Base-by-base conservation (phyloP, 2,888 invertebrate genomes). In the Xestia sexstrigata region DNA sequence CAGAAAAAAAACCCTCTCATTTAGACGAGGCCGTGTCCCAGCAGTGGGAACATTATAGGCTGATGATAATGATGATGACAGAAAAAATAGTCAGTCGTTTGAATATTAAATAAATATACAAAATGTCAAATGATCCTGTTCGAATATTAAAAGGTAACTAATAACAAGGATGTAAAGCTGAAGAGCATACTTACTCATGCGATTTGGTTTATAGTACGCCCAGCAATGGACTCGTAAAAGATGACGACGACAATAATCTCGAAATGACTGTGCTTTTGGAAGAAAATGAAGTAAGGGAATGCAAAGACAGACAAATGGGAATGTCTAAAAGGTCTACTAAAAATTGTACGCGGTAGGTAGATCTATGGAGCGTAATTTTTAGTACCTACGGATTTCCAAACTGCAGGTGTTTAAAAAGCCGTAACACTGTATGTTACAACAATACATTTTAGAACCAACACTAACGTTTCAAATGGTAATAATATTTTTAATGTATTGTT, bases 201-300 rank as follows among this genome's bases (percentile, higher is more conserved):
- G 60, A 71, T 81, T 81, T 76, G 42, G 69, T 81, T 66, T 74
- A 81, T 84, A 58, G 62, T 49, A 84, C 39, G 9, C 55, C 62
- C 30, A 74, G 74, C 60, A 74, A 74, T 81, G 49, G 62, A 81
- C 63, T 74, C 74, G 49, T 83, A 77, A 84, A 83, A 69, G 45
- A 62, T 74, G 82, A 74, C 62, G 81, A 77, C 35, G 77, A 76
- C 66, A 66, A 66, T 81, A 77, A 81, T 83, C 62, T 74, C 58
- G 71, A 74, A 83, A 83, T 74, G 62, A 58, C 81, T 69, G 20
- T 30, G 47, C 35, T 71, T 39, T 55, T 74, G 62, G 65, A 69
- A 62, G 77, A 69, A 68, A 70, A 71, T 62, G 26, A 74, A 52
- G 60, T 49, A 66, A 52, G 11, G 42, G 39, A 67, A 66, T 45